Evolutionary conservation across 2,797 vertebrate genomes (phyloP), one percentile per base, ranked within the genome.

Genomic region (Notolabrus celidotus): DNA sequence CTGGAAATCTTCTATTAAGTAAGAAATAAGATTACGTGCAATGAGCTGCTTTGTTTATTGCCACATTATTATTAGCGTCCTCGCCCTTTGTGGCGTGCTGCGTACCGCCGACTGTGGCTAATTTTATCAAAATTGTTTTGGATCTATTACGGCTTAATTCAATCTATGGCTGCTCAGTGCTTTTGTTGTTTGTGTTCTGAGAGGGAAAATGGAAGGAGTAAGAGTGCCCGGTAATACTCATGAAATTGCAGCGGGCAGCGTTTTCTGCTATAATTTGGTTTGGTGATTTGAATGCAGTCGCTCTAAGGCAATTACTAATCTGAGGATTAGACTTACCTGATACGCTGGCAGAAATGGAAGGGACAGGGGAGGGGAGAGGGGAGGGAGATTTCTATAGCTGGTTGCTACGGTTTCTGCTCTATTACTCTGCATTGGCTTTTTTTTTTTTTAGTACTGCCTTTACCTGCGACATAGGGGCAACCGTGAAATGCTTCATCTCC

Each of bases 251-350:
- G 78, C 71, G 74, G 88, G 85, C 88, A 88, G 91, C 87, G 76
- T 86, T 92, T 90, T 89, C 85, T 86, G 74, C 61, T 77, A 71
- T 86, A 87, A 90, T 92, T 88, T 87, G 79, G 86, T 89, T 87
- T 82, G 86, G 85, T 77, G 77, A 91, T 93, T 92, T 91, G 84
- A 93, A 91, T 91, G 81, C 85, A 79, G 84, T 89, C 42, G 82
- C 89, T 90, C 78, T 25, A 46, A 90, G 87, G 91, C 86, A 91
- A 90, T 91, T 89, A 87, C 87, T 88, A 90, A 92, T 89, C 87
- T 87, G 57, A 70, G 85, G 86, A 89, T 89, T 90, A 90, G 86
- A 88, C 76, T 79, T 86, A 87, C 84, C 86, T 91, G 89, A 91
- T 90, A 82, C 36, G 53, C 72, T 29, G 60, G 70, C 64, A 79